Percentiles rank a stretch among this genome's conserved stretches.
Evolutionary conservation across 2,113 vertebrate species (phyloP).

Genomic region (Corythornis vintsioides): DNA sequence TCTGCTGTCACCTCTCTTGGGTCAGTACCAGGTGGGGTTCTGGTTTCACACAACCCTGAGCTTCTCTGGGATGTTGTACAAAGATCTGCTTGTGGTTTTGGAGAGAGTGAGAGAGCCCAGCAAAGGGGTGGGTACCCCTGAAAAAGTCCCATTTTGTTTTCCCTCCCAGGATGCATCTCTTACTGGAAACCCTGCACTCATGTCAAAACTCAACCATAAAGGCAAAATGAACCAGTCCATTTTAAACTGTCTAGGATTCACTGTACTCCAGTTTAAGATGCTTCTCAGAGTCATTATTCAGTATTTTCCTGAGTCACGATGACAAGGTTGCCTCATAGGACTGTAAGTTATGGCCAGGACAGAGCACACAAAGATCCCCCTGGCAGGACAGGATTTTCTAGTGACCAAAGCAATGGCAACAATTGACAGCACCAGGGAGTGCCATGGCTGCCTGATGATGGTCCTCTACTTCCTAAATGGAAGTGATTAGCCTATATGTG

Average conservation of each 20-base stretch:
- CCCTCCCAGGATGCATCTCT: not conserved
- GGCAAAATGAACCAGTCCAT: not conserved
- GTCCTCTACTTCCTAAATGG: not conserved
- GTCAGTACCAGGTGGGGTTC: not conserved
- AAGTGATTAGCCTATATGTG: not conserved
- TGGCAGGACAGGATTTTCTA: not conserved
- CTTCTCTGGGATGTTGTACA: not conserved
- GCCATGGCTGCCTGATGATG: not conserved
- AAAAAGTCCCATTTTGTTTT: not conserved
- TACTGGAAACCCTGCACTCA: not conserved
- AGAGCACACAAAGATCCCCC: not conserved
- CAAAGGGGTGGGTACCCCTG: not conserved
- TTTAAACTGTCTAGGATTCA: not conserved
- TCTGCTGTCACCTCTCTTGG: not conserved
- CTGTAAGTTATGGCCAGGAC: not conserved
- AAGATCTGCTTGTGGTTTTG: not conserved
- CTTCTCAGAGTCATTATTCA: not conserved
- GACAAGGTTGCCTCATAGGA: not conserved
- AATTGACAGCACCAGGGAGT: not conserved
- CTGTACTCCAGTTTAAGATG: not conserved
- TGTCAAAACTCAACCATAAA: not conserved
- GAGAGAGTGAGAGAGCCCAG: not conserved
- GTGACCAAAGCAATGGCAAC: not conserved
- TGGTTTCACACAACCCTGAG: not conserved
- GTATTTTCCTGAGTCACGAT: not conserved